Evolutionary conservation across 1,140 invertebrate species (phyloP).

Genomic region (Plutomurus gul): DNA sequence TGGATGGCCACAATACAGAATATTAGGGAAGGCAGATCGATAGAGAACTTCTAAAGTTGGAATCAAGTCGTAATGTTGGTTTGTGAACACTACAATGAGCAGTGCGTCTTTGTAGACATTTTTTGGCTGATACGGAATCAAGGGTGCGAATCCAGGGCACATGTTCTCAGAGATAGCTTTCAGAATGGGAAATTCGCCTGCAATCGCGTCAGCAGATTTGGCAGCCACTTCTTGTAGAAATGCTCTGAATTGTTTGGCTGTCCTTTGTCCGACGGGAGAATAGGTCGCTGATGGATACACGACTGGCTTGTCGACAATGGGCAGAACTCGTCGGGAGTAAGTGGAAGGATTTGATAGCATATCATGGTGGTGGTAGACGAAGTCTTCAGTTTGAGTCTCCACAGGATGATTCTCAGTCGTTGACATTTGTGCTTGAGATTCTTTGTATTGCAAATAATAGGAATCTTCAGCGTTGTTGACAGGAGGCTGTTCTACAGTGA

Average conservation of each 20-base stretch:
- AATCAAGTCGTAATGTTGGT: conserved; percentile 56
- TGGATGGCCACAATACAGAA: conserved; percentile 57
- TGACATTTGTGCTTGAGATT: neutral
- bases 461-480: neutral
- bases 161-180: conserved; percentile 55
- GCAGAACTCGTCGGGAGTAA: conserved; percentile 37
- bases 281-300: conserved; percentile 18
- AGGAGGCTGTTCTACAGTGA: neutral
- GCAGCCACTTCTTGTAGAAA: conserved; percentile 43
- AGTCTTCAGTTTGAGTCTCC: neutral
- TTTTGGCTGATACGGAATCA: conserved; percentile 52
- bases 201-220: conserved; percentile 39
- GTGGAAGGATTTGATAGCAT: conserved; percentile 36
- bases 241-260: conserved; percentile 42
- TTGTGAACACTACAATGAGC: conserved; percentile 56
- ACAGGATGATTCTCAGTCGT: neutral
- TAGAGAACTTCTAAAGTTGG: conserved; percentile 57
- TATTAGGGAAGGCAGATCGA: conserved; percentile 56
- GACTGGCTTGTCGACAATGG: conserved; percentile 42
- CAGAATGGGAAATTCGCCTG: conserved; percentile 48
- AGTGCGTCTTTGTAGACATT: conserved; percentile 52
- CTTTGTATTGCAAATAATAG: conserved; percentile 15
- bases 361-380: conserved; percentile 27
- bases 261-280: neutral
- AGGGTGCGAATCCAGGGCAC: conserved; percentile 54